These are phyloP conservation scores for Choloepus hoffmanni DNA, from an alignment of 2,113 vertebrate species.

Conservation along the genomic window DNA sequence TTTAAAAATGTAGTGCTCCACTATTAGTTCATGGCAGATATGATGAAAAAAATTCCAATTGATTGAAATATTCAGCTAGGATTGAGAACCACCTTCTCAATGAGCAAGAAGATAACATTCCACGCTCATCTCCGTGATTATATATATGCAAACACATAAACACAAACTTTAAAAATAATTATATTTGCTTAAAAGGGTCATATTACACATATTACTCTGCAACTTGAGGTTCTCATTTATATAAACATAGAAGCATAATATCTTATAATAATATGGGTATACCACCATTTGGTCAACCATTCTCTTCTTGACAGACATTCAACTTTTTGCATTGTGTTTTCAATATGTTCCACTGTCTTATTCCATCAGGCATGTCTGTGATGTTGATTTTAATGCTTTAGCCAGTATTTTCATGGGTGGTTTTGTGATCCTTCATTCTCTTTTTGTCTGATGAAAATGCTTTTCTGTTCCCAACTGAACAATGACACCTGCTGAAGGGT, in stretches of 20 bases:
- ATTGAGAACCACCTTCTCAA: background rate
- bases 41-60: background rate
- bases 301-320: background rate
- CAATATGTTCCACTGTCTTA: background rate
- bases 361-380: background rate
- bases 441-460: background rate
- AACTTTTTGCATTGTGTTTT: background rate
- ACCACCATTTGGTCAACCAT: fast-evolving
- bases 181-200: background rate
- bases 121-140: no score
- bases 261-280: no score
- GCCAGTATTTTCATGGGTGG: background rate
- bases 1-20: background rate
- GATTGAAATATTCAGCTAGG: background rate
- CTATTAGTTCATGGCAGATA: background rate
- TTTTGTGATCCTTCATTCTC: background rate
- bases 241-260: background rate
- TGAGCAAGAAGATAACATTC: background rate
- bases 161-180: background rate
- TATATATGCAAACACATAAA: background rate
- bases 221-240: background rate
- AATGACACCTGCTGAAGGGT: background rate
- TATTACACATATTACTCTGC: background rate
- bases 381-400: background rate
- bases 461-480: background rate